Conservation (phyloP, 2,113 vertebrate species). For the Cololabis saira region DNA sequence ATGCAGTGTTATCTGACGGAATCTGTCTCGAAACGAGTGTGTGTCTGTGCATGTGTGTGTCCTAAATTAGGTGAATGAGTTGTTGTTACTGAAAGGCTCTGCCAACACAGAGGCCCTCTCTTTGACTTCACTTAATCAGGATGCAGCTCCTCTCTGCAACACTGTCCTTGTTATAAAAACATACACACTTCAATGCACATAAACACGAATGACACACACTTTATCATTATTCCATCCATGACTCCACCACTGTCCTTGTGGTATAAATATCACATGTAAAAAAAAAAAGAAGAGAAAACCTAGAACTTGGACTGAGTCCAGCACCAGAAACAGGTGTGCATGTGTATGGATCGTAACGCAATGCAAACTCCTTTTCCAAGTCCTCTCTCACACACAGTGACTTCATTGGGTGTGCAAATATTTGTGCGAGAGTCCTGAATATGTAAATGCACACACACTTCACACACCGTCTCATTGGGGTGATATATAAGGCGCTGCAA, state of each 20-base stretch:
- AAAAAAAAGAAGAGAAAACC: slow-evolving; percentile 18
- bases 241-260: slow-evolving; percentile 59
- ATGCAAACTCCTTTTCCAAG: neutral
- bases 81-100: slow-evolving; percentile 65
- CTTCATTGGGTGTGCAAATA: neutral
- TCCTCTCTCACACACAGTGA: neutral
- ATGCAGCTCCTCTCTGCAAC: slow-evolving; percentile 66
- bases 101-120: slow-evolving; percentile 75
- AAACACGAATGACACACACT: slow-evolving; percentile 31
- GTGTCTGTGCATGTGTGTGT: slow-evolving; percentile 30
- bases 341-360: neutral
- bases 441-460: slow-evolving; percentile 4
- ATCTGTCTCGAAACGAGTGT: slow-evolving; percentile 19
- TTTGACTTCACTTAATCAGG: slow-evolving; percentile 71
- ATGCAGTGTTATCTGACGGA: slow-evolving; percentile 18
- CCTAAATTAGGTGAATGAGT: slow-evolving; percentile 76
- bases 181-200: slow-evolving; percentile 37
- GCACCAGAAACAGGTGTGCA: neutral
- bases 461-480: slow-evolving; percentile 21
- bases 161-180: slow-evolving; percentile 76
- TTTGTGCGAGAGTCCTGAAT: slow-evolving; percentile 7
- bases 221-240: slow-evolving; percentile 51
- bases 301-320: slow-evolving; percentile 42
- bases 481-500: slow-evolving; percentile 69
- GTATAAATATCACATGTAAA: slow-evolving; percentile 56